These are phyloP conservation scores for Euzetes globulus DNA, from an alignment of 2,888 invertebrate genomes.

Conservation along the genomic window DNA sequence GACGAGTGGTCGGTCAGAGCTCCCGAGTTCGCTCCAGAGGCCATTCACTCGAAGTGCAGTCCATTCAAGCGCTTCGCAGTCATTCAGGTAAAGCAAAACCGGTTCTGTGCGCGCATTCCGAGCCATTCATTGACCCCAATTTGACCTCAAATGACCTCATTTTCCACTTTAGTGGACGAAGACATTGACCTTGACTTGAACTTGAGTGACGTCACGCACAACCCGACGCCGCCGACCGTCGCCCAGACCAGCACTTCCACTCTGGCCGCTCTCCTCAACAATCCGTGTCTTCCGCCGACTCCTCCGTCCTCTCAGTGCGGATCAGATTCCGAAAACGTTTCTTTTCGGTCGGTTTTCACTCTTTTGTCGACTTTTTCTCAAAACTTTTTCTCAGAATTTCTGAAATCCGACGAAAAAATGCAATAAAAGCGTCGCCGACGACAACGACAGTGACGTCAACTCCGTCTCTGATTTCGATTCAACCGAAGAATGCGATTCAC, in stretches of 20 bases:
- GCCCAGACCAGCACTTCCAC: no score
- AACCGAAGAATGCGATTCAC: slow-evolving; percentile 37
- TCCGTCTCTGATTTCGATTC: slow-evolving; percentile 33
- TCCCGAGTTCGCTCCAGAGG: no score
- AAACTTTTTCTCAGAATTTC: neutral
- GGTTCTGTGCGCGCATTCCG: neutral
- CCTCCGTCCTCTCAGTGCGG: slow-evolving; percentile 29
- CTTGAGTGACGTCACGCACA: neutral
- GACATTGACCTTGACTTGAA: slow-evolving; percentile 36
- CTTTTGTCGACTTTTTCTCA: neutral
- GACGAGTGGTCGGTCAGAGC: no score
- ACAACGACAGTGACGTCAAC: neutral
- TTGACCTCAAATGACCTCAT: slow-evolving; percentile 6
- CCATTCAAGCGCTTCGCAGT: neutral
- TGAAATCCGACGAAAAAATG: neutral
- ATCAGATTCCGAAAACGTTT: slow-evolving; percentile 34
- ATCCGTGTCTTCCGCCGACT: neutral
- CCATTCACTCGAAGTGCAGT: neutral
- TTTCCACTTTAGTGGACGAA: slow-evolving; percentile 9
- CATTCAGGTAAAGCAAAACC: neutral
- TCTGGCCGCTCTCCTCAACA: no score
- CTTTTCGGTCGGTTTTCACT: neutral
- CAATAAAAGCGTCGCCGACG: neutral
- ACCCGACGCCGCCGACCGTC: neutral
- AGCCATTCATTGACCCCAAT: neutral